Percentiles rank a stretch among this genome's conserved stretches.
These are phyloP conservation scores for Oxyruncus cristatus DNA, from an alignment of 2,113 vertebrate genomes.

Conservation along the genomic window DNA sequence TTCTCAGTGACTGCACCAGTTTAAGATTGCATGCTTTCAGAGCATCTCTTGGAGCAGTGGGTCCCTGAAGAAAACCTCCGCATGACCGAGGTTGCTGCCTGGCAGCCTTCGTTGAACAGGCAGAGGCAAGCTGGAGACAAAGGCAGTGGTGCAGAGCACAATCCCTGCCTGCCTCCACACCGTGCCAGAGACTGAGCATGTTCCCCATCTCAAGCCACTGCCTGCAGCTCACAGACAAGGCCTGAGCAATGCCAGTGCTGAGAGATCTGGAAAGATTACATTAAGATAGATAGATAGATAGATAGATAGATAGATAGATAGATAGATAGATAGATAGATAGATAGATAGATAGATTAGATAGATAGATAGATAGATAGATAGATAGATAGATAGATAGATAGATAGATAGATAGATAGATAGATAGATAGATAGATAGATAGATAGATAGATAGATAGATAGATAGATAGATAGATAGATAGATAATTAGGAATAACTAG, in stretches of 20 bases:
- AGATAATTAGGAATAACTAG: background rate
- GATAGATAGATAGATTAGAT: too few species aligned
- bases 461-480: too few species aligned
- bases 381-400: too few species aligned
- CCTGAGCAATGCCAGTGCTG: background rate
- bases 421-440: too few species aligned
- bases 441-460: too few species aligned
- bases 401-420: too few species aligned
- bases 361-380: too few species aligned
- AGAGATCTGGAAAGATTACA: background rate
- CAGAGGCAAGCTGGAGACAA: conserved; percentile 9
- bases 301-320: too few species aligned
- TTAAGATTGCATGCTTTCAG: background rate
- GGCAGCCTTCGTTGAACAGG: background rate
- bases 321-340: too few species aligned
- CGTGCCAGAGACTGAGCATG: background rate
- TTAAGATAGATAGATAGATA: too few species aligned
- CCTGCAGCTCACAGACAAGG: background rate
- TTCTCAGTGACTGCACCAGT: background rate
- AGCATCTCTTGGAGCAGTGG: background rate
- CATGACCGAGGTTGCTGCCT: background rate
- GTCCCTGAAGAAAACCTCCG: background rate
- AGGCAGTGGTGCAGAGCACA: background rate
- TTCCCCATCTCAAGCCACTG: background rate
- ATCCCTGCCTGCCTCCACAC: background rate